phyloP scores from a whole-genome alignment of 30 jellyfish, hydroid and myxozoan species.

The Hydractinia symbiolongicarpus region DNA sequence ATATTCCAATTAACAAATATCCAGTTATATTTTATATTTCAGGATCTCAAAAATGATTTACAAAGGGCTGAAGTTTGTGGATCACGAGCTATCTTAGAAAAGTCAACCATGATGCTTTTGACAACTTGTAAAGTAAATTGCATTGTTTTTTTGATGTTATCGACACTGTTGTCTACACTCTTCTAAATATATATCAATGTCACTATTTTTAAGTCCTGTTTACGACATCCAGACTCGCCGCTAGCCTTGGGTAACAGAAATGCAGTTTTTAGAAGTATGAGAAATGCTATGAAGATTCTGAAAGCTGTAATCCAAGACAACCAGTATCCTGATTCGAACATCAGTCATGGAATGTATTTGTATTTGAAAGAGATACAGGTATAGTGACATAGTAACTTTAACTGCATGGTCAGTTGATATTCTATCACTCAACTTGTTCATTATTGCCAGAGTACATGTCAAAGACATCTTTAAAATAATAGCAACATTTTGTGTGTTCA shows the following conservation, averaged over 20 bases:
- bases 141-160: not conserved
- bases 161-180: not conserved
- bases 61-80: conserved; percentile 99
- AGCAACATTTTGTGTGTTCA: too few relatives aligned
- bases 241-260: conserved; percentile 78
- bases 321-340: conserved; percentile 42
- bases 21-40: not conserved
- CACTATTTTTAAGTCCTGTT: conserved; percentile 60
- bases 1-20: too few relatives aligned
- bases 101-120: conserved; percentile 96
- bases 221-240: conserved; percentile 97
- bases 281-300: conserved; percentile 77
- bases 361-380: conserved; percentile 23
- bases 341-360: conserved; percentile 29
- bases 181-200: not conserved
- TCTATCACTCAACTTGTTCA: too few relatives aligned
- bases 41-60: conserved; percentile 91
- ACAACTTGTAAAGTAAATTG: conserved; percentile 87
- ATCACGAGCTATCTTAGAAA: conserved; percentile 89
- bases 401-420: too few relatives aligned
- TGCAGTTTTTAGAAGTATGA: conserved; percentile 86
- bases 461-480: too few relatives aligned
- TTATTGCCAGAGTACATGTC: too few relatives aligned
- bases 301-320: conserved; percentile 53
- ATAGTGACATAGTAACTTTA: not conserved